phyloP scores from a whole-genome alignment of 2,888 invertebrate genomes.

The Hylaea fasciaria region DNA sequence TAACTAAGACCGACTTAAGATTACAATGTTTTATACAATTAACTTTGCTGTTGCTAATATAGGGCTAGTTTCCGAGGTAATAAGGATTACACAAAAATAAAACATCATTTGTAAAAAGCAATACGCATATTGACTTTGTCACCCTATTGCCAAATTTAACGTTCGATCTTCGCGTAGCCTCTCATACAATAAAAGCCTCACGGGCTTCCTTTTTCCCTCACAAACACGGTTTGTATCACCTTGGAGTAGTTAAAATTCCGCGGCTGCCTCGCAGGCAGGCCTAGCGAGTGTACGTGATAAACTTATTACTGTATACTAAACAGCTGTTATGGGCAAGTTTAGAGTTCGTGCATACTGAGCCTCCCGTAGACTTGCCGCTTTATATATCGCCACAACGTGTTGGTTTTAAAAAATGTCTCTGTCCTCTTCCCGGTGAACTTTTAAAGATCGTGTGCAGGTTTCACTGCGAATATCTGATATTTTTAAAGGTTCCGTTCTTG shows the following conservation, averaged over 20 bases:
- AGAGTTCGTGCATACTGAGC: conserved; percentile 61
- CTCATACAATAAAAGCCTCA: conserved; percentile 32
- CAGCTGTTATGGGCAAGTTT: conserved; percentile 61
- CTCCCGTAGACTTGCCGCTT: conserved; percentile 31
- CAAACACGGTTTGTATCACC: conserved; percentile 75
- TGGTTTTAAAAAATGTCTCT: conserved; percentile 38
- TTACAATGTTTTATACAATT: no score
- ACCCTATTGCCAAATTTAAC: background rate
- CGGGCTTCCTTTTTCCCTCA: conserved; percentile 58
- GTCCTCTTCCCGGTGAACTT: conserved; percentile 30
- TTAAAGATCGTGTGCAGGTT: conserved; percentile 24
- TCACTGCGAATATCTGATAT: conserved; percentile 14
- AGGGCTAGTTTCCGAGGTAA: no score
- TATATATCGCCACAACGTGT: conserved; percentile 45
- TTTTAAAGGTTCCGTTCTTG: background rate
- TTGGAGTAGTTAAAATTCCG: conserved; percentile 79
- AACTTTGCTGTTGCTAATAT: conserved; percentile 2
- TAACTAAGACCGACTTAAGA: no score
- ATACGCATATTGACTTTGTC: background rate
- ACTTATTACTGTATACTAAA: conserved; percentile 76
- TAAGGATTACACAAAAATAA: no score
- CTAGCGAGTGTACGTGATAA: conserved; percentile 76
- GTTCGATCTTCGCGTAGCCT: background rate
- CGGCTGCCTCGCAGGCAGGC: conserved; percentile 59
- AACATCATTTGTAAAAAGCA: no score